Percentiles rank a stretch among this genome's conserved stretches.
Evolutionary conservation across 2,113 vertebrate genomes (phyloP).

Genomic region (Pedetes capensis): DNA sequence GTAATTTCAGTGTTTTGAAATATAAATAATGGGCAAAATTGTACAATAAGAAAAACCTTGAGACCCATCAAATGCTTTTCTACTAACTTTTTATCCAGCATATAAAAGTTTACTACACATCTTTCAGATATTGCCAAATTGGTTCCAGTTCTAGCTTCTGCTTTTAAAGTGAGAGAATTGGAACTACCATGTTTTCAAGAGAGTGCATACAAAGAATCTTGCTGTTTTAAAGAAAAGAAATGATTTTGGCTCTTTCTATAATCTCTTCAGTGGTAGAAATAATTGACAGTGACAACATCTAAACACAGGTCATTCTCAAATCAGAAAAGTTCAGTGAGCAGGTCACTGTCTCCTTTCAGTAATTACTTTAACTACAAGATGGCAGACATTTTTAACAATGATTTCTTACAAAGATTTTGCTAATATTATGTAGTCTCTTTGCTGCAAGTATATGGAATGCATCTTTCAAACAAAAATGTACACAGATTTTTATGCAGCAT

Average conservation of each 20-base stretch:
- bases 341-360: background rate
- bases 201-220: background rate
- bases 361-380: constrained; percentile 5
- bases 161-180: background rate
- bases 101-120: background rate
- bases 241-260: background rate
- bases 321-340: background rate
- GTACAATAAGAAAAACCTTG: background rate
- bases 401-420: background rate
- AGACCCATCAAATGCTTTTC: background rate
- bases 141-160: background rate
- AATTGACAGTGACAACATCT: background rate
- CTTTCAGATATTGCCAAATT: background rate
- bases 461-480: background rate
- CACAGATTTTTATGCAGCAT: background rate
- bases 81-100: background rate
- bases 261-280: background rate
- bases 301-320: background rate
- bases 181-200: background rate
- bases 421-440: background rate
- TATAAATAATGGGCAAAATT: background rate
- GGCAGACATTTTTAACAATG: background rate
- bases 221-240: background rate
- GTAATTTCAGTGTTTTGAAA: background rate
- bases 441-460: background rate